Evolutionary conservation across 2,888 invertebrate genomes (phyloP).

Genomic region (Globia sparganii): DNA sequence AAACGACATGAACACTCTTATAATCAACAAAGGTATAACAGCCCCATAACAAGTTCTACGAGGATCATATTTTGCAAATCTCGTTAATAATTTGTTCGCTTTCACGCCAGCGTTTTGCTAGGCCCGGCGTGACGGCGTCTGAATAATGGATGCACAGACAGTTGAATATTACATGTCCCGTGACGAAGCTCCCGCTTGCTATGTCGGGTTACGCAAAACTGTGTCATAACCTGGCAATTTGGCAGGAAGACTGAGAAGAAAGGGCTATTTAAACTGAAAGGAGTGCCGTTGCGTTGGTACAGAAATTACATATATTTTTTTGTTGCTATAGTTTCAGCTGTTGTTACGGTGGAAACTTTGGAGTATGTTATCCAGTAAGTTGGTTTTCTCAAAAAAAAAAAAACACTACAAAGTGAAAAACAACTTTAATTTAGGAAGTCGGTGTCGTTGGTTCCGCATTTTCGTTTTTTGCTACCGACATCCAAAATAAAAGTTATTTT

Average conservation of each 20-base stretch:
- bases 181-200: slow-evolving; percentile 34
- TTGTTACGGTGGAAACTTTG: too few relatives aligned
- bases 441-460: too few relatives aligned
- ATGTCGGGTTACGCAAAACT: slow-evolving; percentile 45
- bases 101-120: slow-evolving; percentile 52
- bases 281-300: not conserved
- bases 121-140: slow-evolving; percentile 53
- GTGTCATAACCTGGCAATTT: slow-evolving; percentile 47
- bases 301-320: not conserved
- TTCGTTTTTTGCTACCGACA: too few relatives aligned
- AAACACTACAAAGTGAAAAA: too few relatives aligned
- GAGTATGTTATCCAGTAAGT: not conserved
- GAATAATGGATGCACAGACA: slow-evolving; percentile 61
- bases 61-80: slow-evolving; percentile 59
- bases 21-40: slow-evolving; percentile 30
- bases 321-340: not conserved
- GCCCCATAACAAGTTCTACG: slow-evolving; percentile 23
- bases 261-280: not conserved
- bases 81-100: slow-evolving; percentile 64
- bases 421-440: too few relatives aligned
- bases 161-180: slow-evolving; percentile 64
- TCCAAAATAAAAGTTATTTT: too few relatives aligned
- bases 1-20: slow-evolving; percentile 3
- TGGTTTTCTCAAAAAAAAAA: too few relatives aligned
- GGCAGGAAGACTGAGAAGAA: not conserved